Base-by-base conservation (phyloP, 2,888 invertebrate genomes). In the Melangyna quadrimaculata region DNA sequence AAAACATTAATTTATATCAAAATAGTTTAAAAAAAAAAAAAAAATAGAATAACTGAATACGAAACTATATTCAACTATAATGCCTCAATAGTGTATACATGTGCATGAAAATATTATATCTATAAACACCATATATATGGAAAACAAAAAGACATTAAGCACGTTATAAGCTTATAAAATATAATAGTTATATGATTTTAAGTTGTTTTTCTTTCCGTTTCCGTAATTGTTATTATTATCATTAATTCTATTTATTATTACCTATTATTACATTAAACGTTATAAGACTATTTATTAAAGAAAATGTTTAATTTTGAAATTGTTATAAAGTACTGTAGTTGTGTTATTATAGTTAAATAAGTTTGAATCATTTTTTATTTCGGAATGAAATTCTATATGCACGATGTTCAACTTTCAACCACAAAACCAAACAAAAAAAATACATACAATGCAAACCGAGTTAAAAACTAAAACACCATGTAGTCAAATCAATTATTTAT, bases 81-180 rank as follows among this genome's bases (percentile, higher is more conserved):
- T 55, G 57, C 63, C 57, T 69, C 32, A 77, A 55, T 51, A 75
- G 51, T 55, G 70, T 61, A 57, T 35, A 37, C 40, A 69, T 86
- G 81, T 86, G 86, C 86, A 86, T 86, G 86, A 77, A 78, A 73
- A 40, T 48, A 73, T 78, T 69, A 78, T 72, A 71, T 51, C 55
- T 77, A 71, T 79, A 69, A 67, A 77, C 67, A 75, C 71, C 78
- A 74, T 74, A 75, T 43, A 78, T 53, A 84, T 79, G 71, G 84
- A 84, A 79, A 84, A 67, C 45, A 45, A 86, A 84, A 86, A 86
- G 86, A 86, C 86, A 86, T 73, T 78, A 81, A 86, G 86, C 86
- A 86, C 86, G 77, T 86, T 81, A n/a, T n/a, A 86, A 86, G 81
- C 75, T 84, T 67, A 67, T 67, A 67, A 53, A 53, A 67, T 40